Evolutionary conservation across 35 echinoderm and acorn worm genomes (phyloP).

Genomic region (Heliocidaris tuberculata): DNA sequence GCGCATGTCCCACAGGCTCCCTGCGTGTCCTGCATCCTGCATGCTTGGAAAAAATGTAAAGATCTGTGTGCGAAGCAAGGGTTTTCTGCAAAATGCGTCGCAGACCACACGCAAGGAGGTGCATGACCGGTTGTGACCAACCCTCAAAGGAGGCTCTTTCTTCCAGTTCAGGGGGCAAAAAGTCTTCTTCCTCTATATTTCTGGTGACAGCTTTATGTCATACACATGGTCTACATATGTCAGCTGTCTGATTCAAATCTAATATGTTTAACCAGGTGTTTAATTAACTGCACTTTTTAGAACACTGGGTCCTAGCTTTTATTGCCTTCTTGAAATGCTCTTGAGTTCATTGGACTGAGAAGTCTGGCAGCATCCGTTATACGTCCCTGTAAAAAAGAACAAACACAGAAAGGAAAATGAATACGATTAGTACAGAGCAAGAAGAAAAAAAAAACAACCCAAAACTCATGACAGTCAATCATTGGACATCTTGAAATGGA

Average conservation of each 20-base stretch:
- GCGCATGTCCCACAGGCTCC: no score
- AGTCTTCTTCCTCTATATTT: neutral
- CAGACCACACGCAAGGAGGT: no score
- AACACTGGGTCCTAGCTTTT: neutral
- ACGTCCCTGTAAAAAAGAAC: neutral
- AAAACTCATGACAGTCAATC: no score
- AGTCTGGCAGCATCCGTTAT: constrained; percentile 3
- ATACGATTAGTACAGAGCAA: neutral
- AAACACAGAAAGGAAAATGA: neutral
- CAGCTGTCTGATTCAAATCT: neutral
- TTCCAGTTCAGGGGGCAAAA: neutral
- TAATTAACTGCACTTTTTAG: neutral
- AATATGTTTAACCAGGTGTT: neutral
- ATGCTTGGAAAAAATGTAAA: no score
- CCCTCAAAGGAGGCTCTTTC: no score
- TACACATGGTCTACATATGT: neutral
- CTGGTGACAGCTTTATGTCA: neutral
- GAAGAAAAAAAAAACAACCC: no score
- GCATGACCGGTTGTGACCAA: no score
- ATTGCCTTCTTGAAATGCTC: neutral
- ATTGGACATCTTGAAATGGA: no score
- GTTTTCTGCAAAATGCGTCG: no score
- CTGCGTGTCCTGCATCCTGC: no score
- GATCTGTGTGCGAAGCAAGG: no score
- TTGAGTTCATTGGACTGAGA: neutral